Evolutionary conservation across 2,888 invertebrate genomes (phyloP).

Genomic region (Hypomecis punctinalis): DNA sequence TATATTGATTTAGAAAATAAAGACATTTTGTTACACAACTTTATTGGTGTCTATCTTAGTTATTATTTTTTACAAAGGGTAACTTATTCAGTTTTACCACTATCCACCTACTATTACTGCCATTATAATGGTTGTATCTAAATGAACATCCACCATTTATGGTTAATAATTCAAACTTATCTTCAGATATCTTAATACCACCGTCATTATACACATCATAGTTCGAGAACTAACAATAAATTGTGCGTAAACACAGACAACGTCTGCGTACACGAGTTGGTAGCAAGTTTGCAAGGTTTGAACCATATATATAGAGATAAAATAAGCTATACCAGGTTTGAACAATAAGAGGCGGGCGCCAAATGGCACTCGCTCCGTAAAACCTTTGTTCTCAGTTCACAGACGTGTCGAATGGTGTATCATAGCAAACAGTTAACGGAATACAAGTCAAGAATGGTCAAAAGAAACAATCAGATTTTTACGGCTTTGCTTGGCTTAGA

Average conservation of each 20-base stretch:
- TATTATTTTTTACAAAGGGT: too few relatives aligned
- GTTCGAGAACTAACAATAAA: slow-evolving; percentile 29
- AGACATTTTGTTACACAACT: too few relatives aligned
- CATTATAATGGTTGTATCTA: too few relatives aligned
- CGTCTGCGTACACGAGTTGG: slow-evolving; percentile 5
- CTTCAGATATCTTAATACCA: slow-evolving; percentile 5
- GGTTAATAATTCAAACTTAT: slow-evolving; percentile 12
- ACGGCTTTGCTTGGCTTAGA: too few relatives aligned
- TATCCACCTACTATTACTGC: too few relatives aligned
- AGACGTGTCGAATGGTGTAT: not conserved
- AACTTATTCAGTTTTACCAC: too few relatives aligned
- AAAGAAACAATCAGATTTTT: too few relatives aligned
- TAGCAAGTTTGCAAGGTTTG: slow-evolving; percentile 24
- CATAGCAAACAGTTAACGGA: not conserved
- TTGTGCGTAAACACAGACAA: slow-evolving; percentile 19
- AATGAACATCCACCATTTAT: not conserved
- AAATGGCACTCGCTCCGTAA: slow-evolving; percentile 10
- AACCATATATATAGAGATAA: too few relatives aligned
- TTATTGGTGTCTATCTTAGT: too few relatives aligned
- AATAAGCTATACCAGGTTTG: slow-evolving; percentile 1
- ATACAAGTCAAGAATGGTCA: not conserved
- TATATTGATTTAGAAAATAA: too few relatives aligned
- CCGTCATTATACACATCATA: slow-evolving; percentile 4
- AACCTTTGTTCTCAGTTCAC: slow-evolving; percentile 2
- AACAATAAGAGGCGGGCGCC: slow-evolving; percentile 18